Conservation (phyloP, 2,888 invertebrate species). For the Brachylomia viminalis region DNA sequence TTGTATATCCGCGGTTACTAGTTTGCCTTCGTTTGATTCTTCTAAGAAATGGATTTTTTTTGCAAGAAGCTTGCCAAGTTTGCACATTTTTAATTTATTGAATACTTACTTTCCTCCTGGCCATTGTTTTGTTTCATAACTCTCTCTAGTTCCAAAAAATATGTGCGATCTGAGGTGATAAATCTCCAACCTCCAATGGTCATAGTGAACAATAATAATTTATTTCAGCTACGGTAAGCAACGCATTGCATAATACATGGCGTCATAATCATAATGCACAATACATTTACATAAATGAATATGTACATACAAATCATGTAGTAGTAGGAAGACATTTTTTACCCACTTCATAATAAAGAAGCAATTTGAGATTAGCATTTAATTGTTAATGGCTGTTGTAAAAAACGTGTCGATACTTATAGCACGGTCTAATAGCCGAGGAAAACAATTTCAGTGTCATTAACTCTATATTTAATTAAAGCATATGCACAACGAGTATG, state of each 20-base stretch:
- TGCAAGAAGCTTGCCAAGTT: not conserved
- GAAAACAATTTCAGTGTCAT: conserved; percentile 57
- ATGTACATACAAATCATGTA: conserved; percentile 49
- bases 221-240: conserved; percentile 44
- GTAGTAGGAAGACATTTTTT: conserved; percentile 56
- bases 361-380: conserved; percentile 63
- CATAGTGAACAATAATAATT: conserved; percentile 25
- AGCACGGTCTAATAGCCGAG: conserved; percentile 55
- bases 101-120: not conserved
- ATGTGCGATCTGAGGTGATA: not conserved
- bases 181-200: conserved; percentile 11
- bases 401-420: conserved; percentile 50
- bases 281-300: conserved; percentile 62
- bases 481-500: conserved; percentile 39
- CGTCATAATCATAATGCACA: conserved; percentile 55
- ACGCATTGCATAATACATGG: conserved; percentile 45
- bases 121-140: not conserved
- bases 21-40: not conserved
- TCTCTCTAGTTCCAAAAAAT: conserved; percentile 8
- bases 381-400: conserved; percentile 58
- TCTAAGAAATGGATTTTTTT: not conserved
- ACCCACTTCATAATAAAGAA: conserved; percentile 50
- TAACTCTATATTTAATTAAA: conserved; percentile 67
- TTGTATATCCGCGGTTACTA: not conserved
- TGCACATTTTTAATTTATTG: not conserved